Percentiles rank a stretch among this genome's conserved stretches.
These are phyloP conservation scores for Scelioninae gen. 2 DNA, from an alignment of 2,888 invertebrate genomes.

Conservation along the genomic window DNA sequence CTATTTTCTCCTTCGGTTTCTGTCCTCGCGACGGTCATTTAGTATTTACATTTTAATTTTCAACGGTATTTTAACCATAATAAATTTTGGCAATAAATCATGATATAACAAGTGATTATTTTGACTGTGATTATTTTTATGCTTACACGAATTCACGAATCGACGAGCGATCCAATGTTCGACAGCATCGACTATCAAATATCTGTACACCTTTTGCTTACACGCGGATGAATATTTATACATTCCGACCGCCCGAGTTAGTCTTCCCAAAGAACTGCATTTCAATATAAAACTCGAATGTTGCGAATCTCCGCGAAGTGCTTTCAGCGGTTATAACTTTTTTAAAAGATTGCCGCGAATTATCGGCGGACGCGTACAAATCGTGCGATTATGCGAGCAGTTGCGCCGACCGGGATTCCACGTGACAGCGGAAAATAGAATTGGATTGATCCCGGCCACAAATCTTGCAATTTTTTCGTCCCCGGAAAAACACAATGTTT, in stretches of 20 bases:
- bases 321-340: not conserved
- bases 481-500: too few species aligned
- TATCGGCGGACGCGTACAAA: too few species aligned
- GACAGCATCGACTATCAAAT: not conserved
- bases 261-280: too few species aligned
- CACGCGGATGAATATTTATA: too few species aligned
- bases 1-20: constrained; percentile 29
- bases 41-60: constrained; percentile 45
- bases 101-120: constrained; percentile 27
- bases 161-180: not conserved
- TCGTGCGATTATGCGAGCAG: not conserved
- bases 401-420: not conserved
- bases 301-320: not conserved
- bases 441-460: not conserved
- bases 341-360: not conserved
- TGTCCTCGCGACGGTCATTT: constrained; percentile 18
- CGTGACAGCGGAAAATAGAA: not conserved
- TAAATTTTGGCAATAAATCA: constrained; percentile 53
- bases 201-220: too few species aligned
- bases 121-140: constrained; percentile 4
- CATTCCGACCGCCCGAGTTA: too few species aligned
- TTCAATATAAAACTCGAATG: too few species aligned
- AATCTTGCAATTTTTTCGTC: too few species aligned
- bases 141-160: not conserved
- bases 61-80: constrained; percentile 47